Evolutionary conservation across 2,797 vertebrate species (phyloP), one percentile per base, ranked within the genome.

Genomic region (Lemur catta): DNA sequence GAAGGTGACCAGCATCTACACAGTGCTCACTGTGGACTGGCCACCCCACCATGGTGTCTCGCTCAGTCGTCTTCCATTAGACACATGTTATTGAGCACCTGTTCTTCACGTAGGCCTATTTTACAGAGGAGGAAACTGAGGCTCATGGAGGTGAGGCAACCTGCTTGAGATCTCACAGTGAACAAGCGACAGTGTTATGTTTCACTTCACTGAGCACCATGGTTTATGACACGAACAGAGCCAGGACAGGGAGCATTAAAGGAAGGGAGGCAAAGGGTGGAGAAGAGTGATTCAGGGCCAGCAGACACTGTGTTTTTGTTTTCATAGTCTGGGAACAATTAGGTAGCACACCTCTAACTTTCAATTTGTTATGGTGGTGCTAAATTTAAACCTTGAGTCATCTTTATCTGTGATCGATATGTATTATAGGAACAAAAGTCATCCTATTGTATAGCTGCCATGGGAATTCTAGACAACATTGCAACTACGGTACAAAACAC

Each of bases 371-470:
- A n/a, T n/a, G 28, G 28, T 48, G 38, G 35, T 35, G 57, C 79
- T 85, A 95, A 79, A 94, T 89, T 94, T 91, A 96, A 93, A 86
- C 75, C 74, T 72, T 12, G 24, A 91, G 46, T 71, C 74, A 96
- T 87, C 78, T 35, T 91, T 96, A 91, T 87, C 80, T 80, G 55
- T 67, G 71, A 94, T 61, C 0, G 2, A 85, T 63, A 69, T 67
- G 12, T 61, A 76, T 63, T 76, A 1, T 38, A 61, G 52, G 69
- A 85, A 55, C n/a, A 89, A 28, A 86, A 78, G 75, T 67, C 93
- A 81, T 76, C 82, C 71, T 3, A 65, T 7, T 10, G 46, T 50
- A 79, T 61, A 80, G 48, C 84, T 57, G 17, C 43, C 55, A 20
- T 10, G 65, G 69, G 79, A 87, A 95, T 59, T 75, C 63, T 52